A percentile compares a stretch with the other conserved stretches of the same genome.
These are phyloP conservation scores for Ephydatia muelleri DNA, from an alignment of 37 sponge, comb jelly and placozoan genomes.

Conservation along the genomic window DNA sequence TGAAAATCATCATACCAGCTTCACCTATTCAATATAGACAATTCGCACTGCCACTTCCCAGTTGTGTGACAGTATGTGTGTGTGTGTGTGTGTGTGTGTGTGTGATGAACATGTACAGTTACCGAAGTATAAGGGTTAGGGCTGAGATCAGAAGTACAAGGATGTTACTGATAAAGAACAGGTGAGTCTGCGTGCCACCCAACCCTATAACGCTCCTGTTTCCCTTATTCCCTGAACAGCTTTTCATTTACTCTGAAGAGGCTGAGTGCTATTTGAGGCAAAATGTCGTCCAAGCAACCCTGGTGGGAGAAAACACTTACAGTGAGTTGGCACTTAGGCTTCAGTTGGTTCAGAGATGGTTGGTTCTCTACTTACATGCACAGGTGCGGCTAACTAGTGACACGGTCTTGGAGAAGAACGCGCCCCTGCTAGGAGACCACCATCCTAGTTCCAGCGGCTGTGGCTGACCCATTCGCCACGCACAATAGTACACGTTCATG, in stretches of 20 bases:
- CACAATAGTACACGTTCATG: too few species aligned
- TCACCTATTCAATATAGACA: too few species aligned
- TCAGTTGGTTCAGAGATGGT: too few species aligned
- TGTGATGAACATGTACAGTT: conserved; percentile 2
- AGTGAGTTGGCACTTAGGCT: too few species aligned
- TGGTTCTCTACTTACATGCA: too few species aligned
- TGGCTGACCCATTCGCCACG: background rate
- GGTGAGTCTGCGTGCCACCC: background rate
- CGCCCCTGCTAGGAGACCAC: background rate
- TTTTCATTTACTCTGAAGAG: conserved; percentile 25
- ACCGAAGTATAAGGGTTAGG: conserved; percentile 9
- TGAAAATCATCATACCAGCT: too few species aligned
- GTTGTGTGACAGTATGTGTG: too few species aligned
- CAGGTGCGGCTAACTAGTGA: conserved; percentile 24
- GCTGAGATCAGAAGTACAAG: conserved; percentile 37
- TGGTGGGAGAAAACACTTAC: conserved; percentile 15
- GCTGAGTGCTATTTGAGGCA: conserved; percentile 28
- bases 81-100: too few species aligned
- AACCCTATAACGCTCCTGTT: background rate
- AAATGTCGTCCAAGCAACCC: conserved; percentile 32
- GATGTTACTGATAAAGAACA: conserved; percentile 37
- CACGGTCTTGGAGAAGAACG: conserved; percentile 26
- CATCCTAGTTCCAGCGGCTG: background rate
- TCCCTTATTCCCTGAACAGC: conserved; percentile 14
- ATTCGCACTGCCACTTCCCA: too few species aligned